These are phyloP conservation scores for Agrochola circellaris DNA, from an alignment of 2,888 invertebrate species.

Conservation along the genomic window DNA sequence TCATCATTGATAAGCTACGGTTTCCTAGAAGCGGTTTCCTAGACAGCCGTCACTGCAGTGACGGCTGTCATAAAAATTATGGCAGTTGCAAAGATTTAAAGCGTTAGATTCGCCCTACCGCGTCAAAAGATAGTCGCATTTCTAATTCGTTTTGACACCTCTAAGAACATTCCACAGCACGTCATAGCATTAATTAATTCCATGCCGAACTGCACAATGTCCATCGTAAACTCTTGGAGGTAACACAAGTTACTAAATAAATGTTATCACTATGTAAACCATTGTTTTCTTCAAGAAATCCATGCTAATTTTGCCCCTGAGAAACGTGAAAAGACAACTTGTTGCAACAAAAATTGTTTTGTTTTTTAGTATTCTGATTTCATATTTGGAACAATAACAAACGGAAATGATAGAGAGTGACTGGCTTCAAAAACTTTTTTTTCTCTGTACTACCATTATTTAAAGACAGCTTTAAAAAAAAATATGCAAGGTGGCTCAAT, in stretches of 20 bases:
- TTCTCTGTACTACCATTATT: not conserved
- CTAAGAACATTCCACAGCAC: not conserved
- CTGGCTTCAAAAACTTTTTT: not conserved
- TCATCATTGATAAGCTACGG: not conserved
- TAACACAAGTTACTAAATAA: not conserved
- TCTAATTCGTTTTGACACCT: no score
- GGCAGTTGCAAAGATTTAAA: no score
- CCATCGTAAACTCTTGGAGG: not conserved
- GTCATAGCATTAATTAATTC: not conserved
- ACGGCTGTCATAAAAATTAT: no score
- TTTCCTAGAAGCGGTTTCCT: no score
- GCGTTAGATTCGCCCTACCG: no score
- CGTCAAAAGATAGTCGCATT: no score
- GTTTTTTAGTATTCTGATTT: not conserved
- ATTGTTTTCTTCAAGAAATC: not conserved
- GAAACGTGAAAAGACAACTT: not conserved
- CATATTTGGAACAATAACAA: not conserved
- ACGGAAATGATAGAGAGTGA: not conserved
- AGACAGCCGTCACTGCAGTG: no score
- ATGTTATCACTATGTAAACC: not conserved
- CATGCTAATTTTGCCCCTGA: not conserved
- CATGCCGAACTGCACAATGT: not conserved
- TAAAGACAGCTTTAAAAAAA: not conserved
- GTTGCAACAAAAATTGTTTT: not conserved
- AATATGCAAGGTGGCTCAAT: not conserved